phyloP scores from a whole-genome alignment of 2,113 vertebrate genomes.

The Callopanchax toddi region DNA sequence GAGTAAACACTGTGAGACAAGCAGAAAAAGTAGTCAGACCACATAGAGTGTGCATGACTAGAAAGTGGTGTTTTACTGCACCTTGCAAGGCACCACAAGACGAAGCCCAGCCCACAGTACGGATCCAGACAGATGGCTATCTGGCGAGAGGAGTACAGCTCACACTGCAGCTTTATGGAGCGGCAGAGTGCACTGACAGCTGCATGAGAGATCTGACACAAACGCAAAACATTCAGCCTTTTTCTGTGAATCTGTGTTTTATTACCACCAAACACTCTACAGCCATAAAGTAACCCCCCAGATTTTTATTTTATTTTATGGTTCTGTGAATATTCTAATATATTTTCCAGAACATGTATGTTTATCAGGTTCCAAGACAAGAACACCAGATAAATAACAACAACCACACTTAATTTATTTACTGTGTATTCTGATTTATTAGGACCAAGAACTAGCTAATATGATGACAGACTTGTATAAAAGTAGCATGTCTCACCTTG shows the following conservation, averaged over 20 bases:
- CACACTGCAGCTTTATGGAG: slow-evolving; percentile 97
- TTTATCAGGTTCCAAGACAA: too few species aligned
- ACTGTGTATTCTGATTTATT: not conserved
- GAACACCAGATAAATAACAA: too few species aligned
- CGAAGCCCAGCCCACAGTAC: slow-evolving; percentile 96
- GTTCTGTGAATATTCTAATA: not conserved
- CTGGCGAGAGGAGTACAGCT: slow-evolving; percentile 96
- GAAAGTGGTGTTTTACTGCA: slow-evolving; percentile 43
- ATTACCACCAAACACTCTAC: not conserved
- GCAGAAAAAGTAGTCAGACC: not conserved
- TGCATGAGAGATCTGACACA: slow-evolving; percentile 90
- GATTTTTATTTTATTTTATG: not conserved
- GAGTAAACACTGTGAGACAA: slow-evolving; percentile 87
- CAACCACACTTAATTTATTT: not conserved
- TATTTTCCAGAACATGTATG: not conserved
- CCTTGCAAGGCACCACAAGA: slow-evolving; percentile 99
- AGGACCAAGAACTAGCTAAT: too few species aligned
- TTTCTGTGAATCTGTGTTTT: not conserved
- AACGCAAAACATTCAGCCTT: not conserved
- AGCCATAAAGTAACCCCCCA: not conserved
- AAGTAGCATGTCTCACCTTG: slow-evolving; percentile 81
- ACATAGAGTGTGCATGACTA: not conserved
- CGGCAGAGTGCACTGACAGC: slow-evolving; percentile 92
- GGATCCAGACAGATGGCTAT: slow-evolving; percentile 98
- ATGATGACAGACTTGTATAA: not conserved